phyloP scores from a whole-genome alignment of 64 coral and sea anemone genomes.

The Pocillopora damicornis region DNA sequence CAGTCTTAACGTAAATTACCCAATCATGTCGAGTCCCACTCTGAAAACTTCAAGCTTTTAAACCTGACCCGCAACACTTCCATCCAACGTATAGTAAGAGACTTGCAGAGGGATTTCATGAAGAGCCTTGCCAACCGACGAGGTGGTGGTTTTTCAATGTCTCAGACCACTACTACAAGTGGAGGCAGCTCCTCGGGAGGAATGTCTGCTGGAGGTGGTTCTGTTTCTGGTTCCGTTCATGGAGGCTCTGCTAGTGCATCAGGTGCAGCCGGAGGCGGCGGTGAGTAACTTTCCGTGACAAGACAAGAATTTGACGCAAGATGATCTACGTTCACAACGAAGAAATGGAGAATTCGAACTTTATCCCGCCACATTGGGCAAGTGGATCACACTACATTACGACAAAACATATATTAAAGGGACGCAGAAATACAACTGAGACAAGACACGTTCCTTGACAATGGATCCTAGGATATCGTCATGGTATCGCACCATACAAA shows the following conservation, averaged over 20 bases:
- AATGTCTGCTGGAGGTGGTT: background rate
- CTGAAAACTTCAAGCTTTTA: background rate
- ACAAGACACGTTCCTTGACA: too few species aligned
- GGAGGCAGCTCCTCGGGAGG: background rate
- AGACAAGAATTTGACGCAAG: background rate
- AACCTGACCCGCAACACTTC: background rate
- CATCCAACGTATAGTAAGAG: background rate
- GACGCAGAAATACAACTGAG: too few species aligned
- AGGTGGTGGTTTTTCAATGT: background rate
- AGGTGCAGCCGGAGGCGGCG: background rate
- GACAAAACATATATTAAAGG: too few species aligned
- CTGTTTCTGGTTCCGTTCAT: slow-evolving; percentile 18
- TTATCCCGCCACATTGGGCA: background rate
- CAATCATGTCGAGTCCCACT: background rate
- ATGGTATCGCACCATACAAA: too few species aligned
- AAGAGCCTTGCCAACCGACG: slow-evolving; percentile 7
- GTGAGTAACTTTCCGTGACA: background rate
- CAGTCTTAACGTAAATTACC: background rate
- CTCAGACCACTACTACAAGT: background rate
- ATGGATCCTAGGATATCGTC: too few species aligned
- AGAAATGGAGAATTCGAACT: too few species aligned
- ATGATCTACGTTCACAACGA: background rate
- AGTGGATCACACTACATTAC: background rate
- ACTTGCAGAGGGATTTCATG: slow-evolving; percentile 15
- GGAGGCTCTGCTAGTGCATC: background rate